phyloP scores from a whole-genome alignment of 2,888 invertebrate genomes.

The Trimorus sp. region DNA sequence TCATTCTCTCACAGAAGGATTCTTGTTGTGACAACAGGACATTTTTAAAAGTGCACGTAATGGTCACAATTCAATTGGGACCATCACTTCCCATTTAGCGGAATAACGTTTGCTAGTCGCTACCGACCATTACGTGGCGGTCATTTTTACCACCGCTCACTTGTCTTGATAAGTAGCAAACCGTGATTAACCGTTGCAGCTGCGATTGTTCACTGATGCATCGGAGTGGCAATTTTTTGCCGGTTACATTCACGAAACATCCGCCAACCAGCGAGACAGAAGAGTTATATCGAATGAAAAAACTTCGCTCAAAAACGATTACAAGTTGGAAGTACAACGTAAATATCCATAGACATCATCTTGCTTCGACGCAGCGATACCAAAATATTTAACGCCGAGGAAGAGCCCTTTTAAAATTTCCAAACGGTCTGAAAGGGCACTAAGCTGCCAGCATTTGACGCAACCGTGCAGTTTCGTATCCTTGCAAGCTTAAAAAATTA shows the following conservation, averaged over 20 bases:
- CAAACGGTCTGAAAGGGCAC: neutral
- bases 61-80: constrained; percentile 36
- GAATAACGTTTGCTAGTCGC: constrained; percentile 16
- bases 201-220: constrained; percentile 26
- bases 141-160: constrained; percentile 26
- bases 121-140: constrained; percentile 36
- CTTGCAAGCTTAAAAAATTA: neutral
- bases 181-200: constrained; percentile 10
- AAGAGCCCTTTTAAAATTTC: constrained; percentile 9
- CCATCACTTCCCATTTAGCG: constrained; percentile 38
- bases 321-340: constrained; percentile 5
- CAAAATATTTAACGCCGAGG: constrained; percentile 17
- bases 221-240: constrained; percentile 15
- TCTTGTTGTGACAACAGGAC: too few relatives aligned
- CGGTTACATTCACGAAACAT: constrained; percentile 11
- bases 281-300: constrained; percentile 19
- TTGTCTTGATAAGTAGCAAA: constrained; percentile 38
- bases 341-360: constrained; percentile 17
- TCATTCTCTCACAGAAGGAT: too few relatives aligned
- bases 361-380: neutral
- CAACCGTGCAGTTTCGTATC: constrained; percentile 2
- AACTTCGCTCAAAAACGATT: constrained; percentile 27
- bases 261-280: neutral
- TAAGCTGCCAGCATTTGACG: neutral
- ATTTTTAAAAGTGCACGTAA: too few relatives aligned